Conservation (phyloP, 2,113 vertebrate species). For the Nycticebus coucang region DNA sequence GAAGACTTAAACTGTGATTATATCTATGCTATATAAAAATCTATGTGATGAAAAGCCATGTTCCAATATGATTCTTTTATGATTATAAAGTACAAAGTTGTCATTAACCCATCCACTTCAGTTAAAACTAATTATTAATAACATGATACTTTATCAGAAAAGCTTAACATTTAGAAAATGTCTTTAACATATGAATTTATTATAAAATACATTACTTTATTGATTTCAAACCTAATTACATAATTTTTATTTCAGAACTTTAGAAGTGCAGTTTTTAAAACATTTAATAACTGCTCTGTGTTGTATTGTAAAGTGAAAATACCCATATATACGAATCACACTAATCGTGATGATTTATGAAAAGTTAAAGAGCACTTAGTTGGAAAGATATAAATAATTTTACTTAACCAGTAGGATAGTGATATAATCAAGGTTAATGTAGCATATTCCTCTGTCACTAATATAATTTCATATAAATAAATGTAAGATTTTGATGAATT, state of each 20-base stretch:
- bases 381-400: conserved; percentile 49
- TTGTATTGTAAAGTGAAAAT: conserved; percentile 55
- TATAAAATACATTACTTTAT: conserved; percentile 32
- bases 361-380: conserved; percentile 52
- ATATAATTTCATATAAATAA: conserved; percentile 52
- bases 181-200: conserved; percentile 32
- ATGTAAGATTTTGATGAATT: conserved; percentile 39
- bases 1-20: conserved; percentile 10
- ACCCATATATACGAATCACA: conserved; percentile 2
- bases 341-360: conserved; percentile 49
- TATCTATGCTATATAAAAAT: conserved; percentile 7
- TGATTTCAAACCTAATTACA: conserved; percentile 56
- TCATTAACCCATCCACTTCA: conserved; percentile 4
- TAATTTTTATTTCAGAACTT: conserved; percentile 44
- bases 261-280: conserved; percentile 19
- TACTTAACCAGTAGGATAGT: conserved; percentile 6
- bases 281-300: neutral
- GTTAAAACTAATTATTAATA: conserved; percentile 51
- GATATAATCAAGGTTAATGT: conserved; percentile 36
- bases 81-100: conserved; percentile 11
- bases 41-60: neutral
- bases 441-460: conserved; percentile 4
- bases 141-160: conserved; percentile 40
- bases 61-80: conserved; percentile 3
- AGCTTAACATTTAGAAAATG: conserved; percentile 27